Evolutionary conservation across 92 coral and sea anemone species (phyloP), one percentile per base, ranked within the genome.

Genomic region (Epizoanthus scotinus): DNA sequence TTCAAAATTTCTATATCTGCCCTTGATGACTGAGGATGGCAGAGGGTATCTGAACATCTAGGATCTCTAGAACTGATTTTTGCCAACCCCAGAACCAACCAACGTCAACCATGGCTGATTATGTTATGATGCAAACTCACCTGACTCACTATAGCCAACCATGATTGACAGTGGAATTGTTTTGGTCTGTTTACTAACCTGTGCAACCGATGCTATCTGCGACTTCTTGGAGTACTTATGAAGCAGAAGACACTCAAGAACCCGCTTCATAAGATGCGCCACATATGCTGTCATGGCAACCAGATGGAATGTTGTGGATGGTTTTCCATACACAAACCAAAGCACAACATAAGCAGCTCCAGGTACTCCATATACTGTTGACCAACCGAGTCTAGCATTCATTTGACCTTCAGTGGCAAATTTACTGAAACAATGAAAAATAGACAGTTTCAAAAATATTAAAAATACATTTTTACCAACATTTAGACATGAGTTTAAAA

Each of bases 171-270:
- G 50, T 44, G 15, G 50, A 47, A 47, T 6, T 34, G 5, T 34
- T 34, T 34, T 3, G 2, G 40, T 34, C 52, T 10, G 52, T 47
- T 47, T 19, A 67, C 44, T 4, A 79, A 92, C 97, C 94, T 90
- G 72, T 61, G 83, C 31, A 2, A 79, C 91, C 28, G 88, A 65
- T 24, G 71, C 10, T n/a, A 79, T 18, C 57, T 81, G 84, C 26
- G 85, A 78, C 36, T 87, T 87, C 77, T 84, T 90, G 77, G 97
- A 92, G 87, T 92, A 92, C 71, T 87, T 92, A 85, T 92, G 97
- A 2, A 92, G 70, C 72, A 92, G 73, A 26, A 89, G 61, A 44
- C 86, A 91, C 78, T 92, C 97, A 22, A 87, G 47, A 24, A 90
- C 82, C 36, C 97, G 90, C 66, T 92, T 92, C 5, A 73, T 18